Evolutionary conservation across 1,140 invertebrate genomes (phyloP).

Genomic region (Megalonaias nervosa): DNA sequence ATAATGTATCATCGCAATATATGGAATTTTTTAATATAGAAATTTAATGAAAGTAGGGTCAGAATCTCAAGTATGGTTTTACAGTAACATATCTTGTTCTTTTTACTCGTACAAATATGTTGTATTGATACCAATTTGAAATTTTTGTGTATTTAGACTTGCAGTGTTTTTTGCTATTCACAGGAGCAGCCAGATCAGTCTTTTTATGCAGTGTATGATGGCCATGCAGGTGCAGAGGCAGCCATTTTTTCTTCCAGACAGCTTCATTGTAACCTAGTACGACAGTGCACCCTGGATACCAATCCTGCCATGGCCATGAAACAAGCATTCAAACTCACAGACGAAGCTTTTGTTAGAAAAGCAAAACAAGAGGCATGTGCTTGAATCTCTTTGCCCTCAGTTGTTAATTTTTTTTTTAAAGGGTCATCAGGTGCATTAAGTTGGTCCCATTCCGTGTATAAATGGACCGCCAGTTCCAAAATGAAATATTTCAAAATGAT

Average conservation of each 20-base stretch:
- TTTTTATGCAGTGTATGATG: constrained; percentile 95
- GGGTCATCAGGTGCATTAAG: too few species aligned
- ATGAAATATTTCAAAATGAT: too few species aligned
- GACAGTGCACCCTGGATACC: constrained; percentile 58
- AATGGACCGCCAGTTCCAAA: too few species aligned
- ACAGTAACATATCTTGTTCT: neutral
- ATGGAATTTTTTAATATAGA: neutral
- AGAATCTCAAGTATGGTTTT: neutral
- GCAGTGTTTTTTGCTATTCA: constrained; percentile 3
- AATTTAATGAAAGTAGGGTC: neutral
- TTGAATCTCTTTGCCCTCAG: too few species aligned
- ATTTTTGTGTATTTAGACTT: neutral
- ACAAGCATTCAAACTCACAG: constrained; percentile 88
- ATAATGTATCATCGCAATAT: too few species aligned
- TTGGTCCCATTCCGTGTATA: too few species aligned
- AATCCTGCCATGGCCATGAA: constrained; percentile 72
- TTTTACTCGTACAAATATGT: neutral
- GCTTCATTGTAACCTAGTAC: constrained; percentile 86
- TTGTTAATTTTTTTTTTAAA: too few species aligned
- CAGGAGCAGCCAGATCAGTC: constrained; percentile 77
- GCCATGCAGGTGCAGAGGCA: constrained; percentile 93
- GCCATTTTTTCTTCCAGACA: constrained; percentile 90
- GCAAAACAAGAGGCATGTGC: constrained; percentile 77
- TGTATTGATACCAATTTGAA: neutral
- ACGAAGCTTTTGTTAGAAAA: constrained; percentile 85